Conservation (phyloP, 2,888 invertebrate species). For the Byasa hedistus region DNA sequence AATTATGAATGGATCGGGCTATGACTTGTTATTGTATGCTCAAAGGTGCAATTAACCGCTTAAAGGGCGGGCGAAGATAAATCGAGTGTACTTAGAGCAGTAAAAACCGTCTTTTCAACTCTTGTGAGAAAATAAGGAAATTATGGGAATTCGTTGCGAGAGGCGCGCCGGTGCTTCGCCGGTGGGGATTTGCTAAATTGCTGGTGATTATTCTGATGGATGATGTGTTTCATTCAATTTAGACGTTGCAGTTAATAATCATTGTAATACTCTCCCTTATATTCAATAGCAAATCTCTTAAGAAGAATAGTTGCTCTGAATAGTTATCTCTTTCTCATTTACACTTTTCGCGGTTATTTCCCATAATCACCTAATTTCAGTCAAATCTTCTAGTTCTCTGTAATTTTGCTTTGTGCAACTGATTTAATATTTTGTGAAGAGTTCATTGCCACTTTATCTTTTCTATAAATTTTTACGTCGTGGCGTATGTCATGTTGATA, state of each 20-base stretch:
- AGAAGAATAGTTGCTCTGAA: no score
- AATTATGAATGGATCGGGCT: conserved; percentile 9
- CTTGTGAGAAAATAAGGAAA: conserved; percentile 22
- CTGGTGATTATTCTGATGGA: conserved; percentile 28
- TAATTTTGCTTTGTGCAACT: no score
- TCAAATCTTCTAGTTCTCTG: no score
- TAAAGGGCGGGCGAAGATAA: conserved; percentile 30
- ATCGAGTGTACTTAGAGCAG: conserved; percentile 26
- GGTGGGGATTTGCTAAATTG: conserved; percentile 25
- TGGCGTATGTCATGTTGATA: no score
- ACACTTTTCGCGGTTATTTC: no score
- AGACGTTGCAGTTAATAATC: conserved; percentile 25
- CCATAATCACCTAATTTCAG: no score
- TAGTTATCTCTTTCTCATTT: no score
- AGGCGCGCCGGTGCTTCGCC: conserved; percentile 1
- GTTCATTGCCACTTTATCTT: no score
- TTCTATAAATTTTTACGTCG: no score
- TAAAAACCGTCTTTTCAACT: conserved; percentile 29
- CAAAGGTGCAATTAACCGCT: conserved; percentile 27
- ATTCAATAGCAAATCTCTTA: not conserved
- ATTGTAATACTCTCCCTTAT: not conserved
- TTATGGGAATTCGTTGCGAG: conserved; percentile 27
- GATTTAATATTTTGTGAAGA: no score
- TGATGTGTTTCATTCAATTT: conserved; percentile 29
- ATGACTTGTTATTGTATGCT: conserved; percentile 29